Evolutionary conservation across 2,113 vertebrate genomes (phyloP).

Genomic region (Callipepla squamata): DNA sequence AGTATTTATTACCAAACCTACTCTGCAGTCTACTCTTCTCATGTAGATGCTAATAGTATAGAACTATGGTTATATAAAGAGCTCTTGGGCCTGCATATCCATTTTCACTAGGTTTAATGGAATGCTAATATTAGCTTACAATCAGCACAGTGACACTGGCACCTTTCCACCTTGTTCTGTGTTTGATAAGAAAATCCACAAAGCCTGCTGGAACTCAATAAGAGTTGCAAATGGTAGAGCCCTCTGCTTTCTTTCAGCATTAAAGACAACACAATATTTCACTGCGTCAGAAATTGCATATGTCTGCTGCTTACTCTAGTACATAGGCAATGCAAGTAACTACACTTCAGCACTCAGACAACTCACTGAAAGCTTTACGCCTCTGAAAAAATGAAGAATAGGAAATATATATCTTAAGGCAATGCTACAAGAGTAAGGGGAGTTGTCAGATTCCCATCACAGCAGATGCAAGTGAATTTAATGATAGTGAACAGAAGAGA

Average conservation of each 20-base stretch:
- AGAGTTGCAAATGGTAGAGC: background rate
- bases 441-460: background rate
- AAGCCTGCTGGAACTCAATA: background rate
- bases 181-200: background rate
- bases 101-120: background rate
- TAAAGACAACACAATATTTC: background rate
- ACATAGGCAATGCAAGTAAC: background rate
- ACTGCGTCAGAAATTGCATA: background rate
- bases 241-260: background rate
- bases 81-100: background rate
- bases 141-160: background rate
- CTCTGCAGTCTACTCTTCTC: background rate
- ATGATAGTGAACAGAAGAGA: background rate
- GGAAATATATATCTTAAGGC: background rate
- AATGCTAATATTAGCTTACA: background rate
- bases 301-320: background rate
- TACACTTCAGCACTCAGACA: background rate
- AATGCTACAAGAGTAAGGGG: background rate
- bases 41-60: background rate
- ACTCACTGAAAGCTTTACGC: background rate
- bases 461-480: background rate
- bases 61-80: background rate
- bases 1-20: background rate
- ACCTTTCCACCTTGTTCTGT: background rate
- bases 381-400: background rate